Percentiles rank a stretch among this genome's conserved stretches.
phyloP scores from a whole-genome alignment of 2,888 invertebrate species.

The Myopa testacea region DNA sequence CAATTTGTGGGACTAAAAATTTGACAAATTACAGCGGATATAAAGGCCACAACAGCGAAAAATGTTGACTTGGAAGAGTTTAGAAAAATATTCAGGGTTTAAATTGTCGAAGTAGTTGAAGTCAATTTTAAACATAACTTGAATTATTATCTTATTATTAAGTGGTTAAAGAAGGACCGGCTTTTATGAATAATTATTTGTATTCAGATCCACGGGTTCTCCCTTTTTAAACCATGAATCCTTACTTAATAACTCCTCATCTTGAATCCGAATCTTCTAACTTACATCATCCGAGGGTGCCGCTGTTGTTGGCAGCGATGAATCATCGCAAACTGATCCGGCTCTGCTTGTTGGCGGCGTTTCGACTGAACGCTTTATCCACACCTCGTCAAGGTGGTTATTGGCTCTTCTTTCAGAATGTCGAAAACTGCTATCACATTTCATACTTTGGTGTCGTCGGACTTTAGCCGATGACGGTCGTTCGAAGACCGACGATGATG shows the following conservation, averaged over 20 bases:
- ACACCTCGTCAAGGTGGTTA: slow-evolving; percentile 61
- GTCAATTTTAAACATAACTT: too few species aligned
- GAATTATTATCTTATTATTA: neutral
- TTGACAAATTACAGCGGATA: too few species aligned
- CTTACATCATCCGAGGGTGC: slow-evolving; percentile 64
- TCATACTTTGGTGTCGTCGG: slow-evolving; percentile 51
- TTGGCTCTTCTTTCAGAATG: slow-evolving; percentile 45
- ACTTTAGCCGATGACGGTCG: neutral
- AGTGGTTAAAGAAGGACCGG: neutral
- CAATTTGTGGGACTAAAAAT: too few species aligned
- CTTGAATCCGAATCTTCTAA: slow-evolving; percentile 36
- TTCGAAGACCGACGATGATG: neutral
- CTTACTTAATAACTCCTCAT: too few species aligned
- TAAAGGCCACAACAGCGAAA: too few species aligned
- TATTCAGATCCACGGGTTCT: too few species aligned
- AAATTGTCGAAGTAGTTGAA: too few species aligned
- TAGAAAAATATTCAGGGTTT: too few species aligned
- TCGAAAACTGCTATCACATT: slow-evolving; percentile 59
- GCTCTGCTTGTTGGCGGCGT: slow-evolving; percentile 22
- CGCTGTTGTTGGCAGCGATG: slow-evolving; percentile 49
- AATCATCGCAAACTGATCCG: slow-evolving; percentile 44
- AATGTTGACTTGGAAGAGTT: too few species aligned
- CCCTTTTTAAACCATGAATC: too few species aligned
- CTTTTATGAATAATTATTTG: neutral
- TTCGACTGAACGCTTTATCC: slow-evolving; percentile 57